Conservation (phyloP, 2,113 vertebrate genomes). For the Psilopsiagon aurifrons region DNA sequence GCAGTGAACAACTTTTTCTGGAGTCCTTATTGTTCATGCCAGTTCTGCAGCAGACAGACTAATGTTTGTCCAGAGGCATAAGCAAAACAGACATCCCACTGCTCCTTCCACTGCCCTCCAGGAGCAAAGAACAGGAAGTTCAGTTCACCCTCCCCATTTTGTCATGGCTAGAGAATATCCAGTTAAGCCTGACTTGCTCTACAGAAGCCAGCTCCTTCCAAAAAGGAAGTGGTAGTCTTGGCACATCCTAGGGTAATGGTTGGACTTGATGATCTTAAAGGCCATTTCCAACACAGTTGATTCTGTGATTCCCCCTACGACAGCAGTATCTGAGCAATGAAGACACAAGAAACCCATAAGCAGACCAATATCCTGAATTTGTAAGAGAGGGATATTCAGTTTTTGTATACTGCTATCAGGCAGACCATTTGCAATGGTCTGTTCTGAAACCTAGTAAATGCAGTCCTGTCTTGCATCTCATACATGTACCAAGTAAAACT, state of each 20-base stretch:
- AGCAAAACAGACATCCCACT: accelerated
- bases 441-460: not conserved
- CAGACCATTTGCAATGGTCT: not conserved
- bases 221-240: not conserved
- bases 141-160: not conserved
- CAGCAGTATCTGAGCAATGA: not conserved
- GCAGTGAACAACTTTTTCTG: not conserved
- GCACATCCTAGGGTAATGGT: not conserved
- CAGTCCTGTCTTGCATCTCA: not conserved
- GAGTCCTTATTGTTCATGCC: not conserved
- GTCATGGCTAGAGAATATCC: not conserved
- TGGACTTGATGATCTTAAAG: not conserved
- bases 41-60: not conserved
- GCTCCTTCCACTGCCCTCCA: not conserved
- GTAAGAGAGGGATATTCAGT: not conserved
- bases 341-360: not conserved
- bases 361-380: not conserved
- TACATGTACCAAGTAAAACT: not conserved
- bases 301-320: not conserved
- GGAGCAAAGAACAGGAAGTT: not conserved
- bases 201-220: not conserved
- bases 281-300: not conserved
- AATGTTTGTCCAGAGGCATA: not conserved
- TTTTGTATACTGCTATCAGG: not conserved
- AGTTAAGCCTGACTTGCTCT: not conserved